phyloP scores from a whole-genome alignment of 2,888 invertebrate genomes.

The Napeogenes sylphis region DNA sequence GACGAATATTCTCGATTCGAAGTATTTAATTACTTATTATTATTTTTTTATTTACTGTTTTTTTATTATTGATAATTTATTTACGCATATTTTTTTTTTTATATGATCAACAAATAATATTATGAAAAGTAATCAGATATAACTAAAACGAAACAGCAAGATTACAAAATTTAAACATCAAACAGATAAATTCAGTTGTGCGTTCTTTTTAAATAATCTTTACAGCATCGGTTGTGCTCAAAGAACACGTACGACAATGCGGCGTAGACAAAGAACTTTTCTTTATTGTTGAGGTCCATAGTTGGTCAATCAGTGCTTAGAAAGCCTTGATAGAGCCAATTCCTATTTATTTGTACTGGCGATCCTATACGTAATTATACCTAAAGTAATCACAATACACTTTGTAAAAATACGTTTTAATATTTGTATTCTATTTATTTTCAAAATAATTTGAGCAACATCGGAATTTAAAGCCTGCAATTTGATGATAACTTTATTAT shows the following conservation, averaged over 20 bases:
- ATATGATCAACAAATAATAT: no score
- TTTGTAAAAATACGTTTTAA: no score
- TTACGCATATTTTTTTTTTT: no score
- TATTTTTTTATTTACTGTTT: no score
- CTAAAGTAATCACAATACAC: constrained; percentile 10
- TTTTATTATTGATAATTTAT: no score
- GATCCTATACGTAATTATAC: constrained; percentile 34
- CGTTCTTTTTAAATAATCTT: constrained; percentile 31
- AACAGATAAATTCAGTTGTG: not conserved
- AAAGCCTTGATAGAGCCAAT: constrained; percentile 72
- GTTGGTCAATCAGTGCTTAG: constrained; percentile 75
- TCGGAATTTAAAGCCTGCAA: not conserved
- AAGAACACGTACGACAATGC: constrained; percentile 60
- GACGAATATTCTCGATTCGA: not conserved
- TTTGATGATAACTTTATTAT: not conserved
- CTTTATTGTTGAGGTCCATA: constrained; percentile 65
- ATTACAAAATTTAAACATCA: not conserved
- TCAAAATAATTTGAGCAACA: not conserved
- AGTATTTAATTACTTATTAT: not conserved
- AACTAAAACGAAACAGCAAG: no score
- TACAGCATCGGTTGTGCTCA: constrained; percentile 36
- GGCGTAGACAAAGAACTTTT: constrained; percentile 59
- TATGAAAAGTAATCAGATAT: no score
- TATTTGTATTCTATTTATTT: no score
- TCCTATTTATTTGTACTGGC: constrained; percentile 66